Base-by-base conservation (phyloP, 2,888 invertebrate species). In the Eristalis intricaria region DNA sequence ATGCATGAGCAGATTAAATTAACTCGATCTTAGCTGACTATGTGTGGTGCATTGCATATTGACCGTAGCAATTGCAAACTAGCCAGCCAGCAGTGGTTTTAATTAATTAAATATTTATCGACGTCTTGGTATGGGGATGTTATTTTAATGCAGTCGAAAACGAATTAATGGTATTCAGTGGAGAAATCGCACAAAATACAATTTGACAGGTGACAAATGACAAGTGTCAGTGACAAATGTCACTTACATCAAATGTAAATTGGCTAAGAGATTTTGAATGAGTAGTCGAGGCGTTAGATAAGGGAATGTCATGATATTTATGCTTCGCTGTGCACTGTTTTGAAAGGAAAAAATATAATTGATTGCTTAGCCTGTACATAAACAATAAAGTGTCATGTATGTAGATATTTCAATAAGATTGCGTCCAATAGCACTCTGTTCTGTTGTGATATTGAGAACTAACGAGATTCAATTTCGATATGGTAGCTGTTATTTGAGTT, bases 61-160 rank as follows among this genome's bases (percentile, higher is more conserved):
- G 58, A 77, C 68, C 61, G 35, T 61, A 68, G 68, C 4, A 26
- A 75, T 65, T 40, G 58, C 19, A 38, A 11, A 29, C n/a, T 8
- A 64, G 50, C 60, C 61, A 61, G 69, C 74, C 35, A 82, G 32
- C 40, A 82, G 10, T 32, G 32, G 10, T 79, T 83, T 84, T 82
- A 79, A 87, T 87, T 84, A 76, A 87, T 84, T 79, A 74, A 82
- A 79, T 79, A 79, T 87, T 78, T 74, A 84, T 79, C 79, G 78
- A 76, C 75, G 79, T 66, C 78, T 75, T 66, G 65, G 79, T 83
- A 75, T 79, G 84, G 83, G 76, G 83, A 87, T 87, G 87, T 84
- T 84, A 71, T 84, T 87, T 86, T 83, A 83, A 83, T 83, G 73
- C 64, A 84, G 68, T 79, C 73, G 40, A 32, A 66, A 61, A 35